phyloP scores from a whole-genome alignment of 2,113 vertebrate species.

The Halcyon malimbica region DNA sequence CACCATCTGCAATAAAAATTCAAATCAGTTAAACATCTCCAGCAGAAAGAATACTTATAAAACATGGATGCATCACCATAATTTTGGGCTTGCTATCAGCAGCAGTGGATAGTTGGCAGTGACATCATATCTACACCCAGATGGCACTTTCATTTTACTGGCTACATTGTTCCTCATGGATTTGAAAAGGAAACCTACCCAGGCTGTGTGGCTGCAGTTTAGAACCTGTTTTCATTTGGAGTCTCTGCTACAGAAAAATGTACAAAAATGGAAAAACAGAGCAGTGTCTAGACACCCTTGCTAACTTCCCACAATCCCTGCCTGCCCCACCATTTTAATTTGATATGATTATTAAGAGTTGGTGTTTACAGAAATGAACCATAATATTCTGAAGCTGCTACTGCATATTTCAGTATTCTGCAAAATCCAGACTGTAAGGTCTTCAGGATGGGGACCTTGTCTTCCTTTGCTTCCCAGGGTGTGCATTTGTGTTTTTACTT shows the following conservation, averaged over 20 bases:
- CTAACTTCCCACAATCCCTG: background rate
- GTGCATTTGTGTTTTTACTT: background rate
- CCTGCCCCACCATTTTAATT: background rate
- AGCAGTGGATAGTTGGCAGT: conserved; percentile 71
- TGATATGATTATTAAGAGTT: background rate
- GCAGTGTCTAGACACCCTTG: background rate
- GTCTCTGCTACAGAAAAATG: background rate
- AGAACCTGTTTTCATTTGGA: conserved; percentile 39
- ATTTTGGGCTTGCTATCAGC: conserved; percentile 73
- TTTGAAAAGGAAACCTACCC: conserved; percentile 70
- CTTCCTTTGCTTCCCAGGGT: background rate
- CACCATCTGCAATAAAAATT: conserved; percentile 74
- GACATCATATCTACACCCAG: conserved; percentile 75
- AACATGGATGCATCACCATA: conserved; percentile 65
- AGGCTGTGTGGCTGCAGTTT: conserved; percentile 40
- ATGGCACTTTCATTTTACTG: conserved; percentile 76
- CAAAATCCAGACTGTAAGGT: background rate
- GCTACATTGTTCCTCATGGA: conserved; percentile 69
- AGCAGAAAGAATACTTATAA: conserved; percentile 63
- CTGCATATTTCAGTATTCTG: background rate
- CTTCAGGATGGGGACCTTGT: background rate
- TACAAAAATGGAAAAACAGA: conserved; percentile 4
- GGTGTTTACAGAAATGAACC: background rate
- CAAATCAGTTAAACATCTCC: conserved; percentile 71
- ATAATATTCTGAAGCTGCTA: background rate